phyloP scores from a whole-genome alignment of 2,113 vertebrate genomes.

The Melanerpes aurifrons region DNA sequence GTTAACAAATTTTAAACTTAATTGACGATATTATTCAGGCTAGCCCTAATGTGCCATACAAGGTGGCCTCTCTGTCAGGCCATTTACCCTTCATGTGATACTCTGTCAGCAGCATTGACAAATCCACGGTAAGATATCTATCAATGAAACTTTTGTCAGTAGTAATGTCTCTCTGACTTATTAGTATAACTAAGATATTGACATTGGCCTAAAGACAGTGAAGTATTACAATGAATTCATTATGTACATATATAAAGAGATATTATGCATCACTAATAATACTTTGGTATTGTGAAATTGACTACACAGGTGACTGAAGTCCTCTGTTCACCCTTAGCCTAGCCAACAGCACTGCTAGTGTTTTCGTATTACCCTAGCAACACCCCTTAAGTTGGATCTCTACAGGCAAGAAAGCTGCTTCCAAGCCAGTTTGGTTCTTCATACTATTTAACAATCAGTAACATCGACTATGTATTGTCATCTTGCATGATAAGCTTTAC shows the following conservation, averaged over 20 bases:
- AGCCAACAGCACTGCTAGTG: neutral
- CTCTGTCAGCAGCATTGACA: conserved; percentile 17
- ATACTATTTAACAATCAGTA: neutral
- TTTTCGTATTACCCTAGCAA: neutral
- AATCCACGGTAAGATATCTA: neutral
- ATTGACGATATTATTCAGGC: neutral
- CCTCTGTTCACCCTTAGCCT: neutral
- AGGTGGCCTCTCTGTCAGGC: neutral
- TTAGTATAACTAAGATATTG: neutral
- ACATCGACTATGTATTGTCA: neutral
- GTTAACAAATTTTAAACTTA: neutral
- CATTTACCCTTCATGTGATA: neutral
- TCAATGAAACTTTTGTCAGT: conserved; percentile 22
- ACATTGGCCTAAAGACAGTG: neutral
- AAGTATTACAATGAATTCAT: neutral
- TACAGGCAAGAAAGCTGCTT: neutral
- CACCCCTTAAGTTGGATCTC: neutral
- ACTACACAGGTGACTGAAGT: neutral
- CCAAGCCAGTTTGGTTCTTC: neutral
- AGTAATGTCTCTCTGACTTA: neutral
- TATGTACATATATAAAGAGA: neutral
- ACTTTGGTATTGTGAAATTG: neutral
- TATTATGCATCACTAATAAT: neutral
- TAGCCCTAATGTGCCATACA: neutral
- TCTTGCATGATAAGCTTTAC: neutral